Conservation (phyloP, 2,113 vertebrate genomes). For the Oriolus oriolus region DNA sequence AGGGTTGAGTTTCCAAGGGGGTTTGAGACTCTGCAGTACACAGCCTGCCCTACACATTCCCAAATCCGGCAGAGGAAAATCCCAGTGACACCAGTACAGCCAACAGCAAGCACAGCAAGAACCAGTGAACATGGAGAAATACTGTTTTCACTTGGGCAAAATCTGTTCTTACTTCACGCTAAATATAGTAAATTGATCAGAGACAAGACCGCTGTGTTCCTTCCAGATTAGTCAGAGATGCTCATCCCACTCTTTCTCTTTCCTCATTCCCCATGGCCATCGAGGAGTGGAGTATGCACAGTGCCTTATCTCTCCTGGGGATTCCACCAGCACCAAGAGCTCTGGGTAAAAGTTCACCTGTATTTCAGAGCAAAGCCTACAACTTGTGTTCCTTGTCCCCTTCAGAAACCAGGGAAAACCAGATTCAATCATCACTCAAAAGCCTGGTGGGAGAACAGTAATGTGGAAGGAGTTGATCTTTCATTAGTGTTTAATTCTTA, state of each 20-base stretch:
- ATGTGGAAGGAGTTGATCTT: neutral
- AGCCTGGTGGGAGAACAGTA: neutral
- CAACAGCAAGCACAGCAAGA: fast-evolving
- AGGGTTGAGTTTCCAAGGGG: neutral
- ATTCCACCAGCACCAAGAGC: neutral
- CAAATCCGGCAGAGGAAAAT: neutral
- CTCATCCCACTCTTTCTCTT: neutral
- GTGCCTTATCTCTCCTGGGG: neutral
- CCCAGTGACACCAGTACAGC: neutral
- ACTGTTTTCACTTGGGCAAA: neutral
- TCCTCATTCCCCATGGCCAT: neutral
- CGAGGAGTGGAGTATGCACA: neutral
- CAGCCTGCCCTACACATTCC: neutral
- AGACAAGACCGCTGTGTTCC: neutral
- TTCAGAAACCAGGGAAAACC: neutral
- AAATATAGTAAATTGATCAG: neutral
- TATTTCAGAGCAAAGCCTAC: neutral
- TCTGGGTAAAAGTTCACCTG: neutral
- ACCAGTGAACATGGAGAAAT: fast-evolving
- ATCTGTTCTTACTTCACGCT: neutral
- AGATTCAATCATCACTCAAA: neutral
- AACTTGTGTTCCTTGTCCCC: neutral
- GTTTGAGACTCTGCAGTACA: neutral
- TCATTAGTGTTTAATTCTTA: neutral
- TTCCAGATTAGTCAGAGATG: neutral